Base-by-base conservation (phyloP, 2,797 vertebrate species). In the Psittacula derbiana region DNA sequence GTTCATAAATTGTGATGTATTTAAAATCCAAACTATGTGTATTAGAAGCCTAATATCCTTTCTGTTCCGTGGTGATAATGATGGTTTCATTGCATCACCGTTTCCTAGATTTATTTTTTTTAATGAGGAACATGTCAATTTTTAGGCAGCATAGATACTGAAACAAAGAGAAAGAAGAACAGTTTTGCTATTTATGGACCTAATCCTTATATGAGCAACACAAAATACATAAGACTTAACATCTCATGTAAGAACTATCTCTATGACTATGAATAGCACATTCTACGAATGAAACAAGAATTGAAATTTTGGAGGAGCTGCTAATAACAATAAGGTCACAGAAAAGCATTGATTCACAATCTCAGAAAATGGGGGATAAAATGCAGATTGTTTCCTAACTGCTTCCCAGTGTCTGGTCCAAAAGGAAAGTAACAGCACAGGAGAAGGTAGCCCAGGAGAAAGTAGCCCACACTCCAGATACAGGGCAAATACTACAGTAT, bases 11-110 rank as follows among this genome's bases (percentile, higher is more conserved):
- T 91, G 96, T 31, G 7, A 72, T 81, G 30, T 33, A 87, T 73
- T 96, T 93, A 55, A 95, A 76, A 94, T 95, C 50, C 96, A 88
- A 94, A 86, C 23, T 44, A 46, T 52, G 75, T 60, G 60, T 57
- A 71, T 80, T 95, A 82, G 25, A 94, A 85, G 20, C 61, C 66
- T 82, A 93, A 94, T 93, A 96, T 88, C 53, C 44, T 97, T 88
- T 74, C 25, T 70, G 31, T 46, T 91, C 83, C 30, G 49, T 88
- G 74, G 24, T 43, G 83, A 36, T 71, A 80, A 93, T 38, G 46
- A 85, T 64, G 28, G 36, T 83, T 91, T 89, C 53, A 50, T 80
- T 87, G 8, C 53, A 69, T 95, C 62, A 95, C 33, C 16, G 85
- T 82, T 95, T 96, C 74, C 75, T 23, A 43, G 46, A 87, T 30